phyloP scores from a whole-genome alignment of 2,113 vertebrate species.

The Origma solitaria region DNA sequence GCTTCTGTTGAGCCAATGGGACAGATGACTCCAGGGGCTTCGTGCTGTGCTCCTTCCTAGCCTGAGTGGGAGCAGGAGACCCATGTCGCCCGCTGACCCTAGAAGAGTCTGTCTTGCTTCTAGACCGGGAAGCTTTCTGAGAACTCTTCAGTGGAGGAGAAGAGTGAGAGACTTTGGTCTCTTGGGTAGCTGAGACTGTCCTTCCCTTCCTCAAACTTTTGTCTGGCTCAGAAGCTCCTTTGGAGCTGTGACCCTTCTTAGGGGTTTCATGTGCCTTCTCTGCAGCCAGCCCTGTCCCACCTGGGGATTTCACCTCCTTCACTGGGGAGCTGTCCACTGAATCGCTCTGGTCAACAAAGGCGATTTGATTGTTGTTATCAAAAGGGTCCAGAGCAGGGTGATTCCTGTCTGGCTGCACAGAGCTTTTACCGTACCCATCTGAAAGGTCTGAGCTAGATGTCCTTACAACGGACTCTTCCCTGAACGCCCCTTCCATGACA shows the following conservation, averaged over 20 bases:
- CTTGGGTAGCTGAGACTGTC: conserved; percentile 71
- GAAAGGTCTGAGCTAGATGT: conserved; percentile 64
- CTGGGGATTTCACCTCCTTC: conserved; percentile 82
- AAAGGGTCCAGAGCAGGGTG: conserved; percentile 75
- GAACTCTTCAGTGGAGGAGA: conserved; percentile 76
- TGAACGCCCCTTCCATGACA: conserved; percentile 84
- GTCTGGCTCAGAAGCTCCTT: conserved; percentile 74
- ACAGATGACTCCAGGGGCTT: conserved; percentile 58
- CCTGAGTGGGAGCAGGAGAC: conserved; percentile 73
- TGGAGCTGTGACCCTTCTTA: conserved; percentile 71
- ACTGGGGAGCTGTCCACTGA: conserved; percentile 81
- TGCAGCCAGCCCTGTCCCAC: conserved; percentile 57
- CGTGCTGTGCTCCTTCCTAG: conserved; percentile 71
- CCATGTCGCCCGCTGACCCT: conserved; percentile 72
- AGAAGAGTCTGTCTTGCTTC: conserved; percentile 71
- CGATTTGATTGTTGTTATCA: conserved; percentile 94
- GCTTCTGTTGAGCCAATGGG: conserved; percentile 73
- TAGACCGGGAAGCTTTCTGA: conserved; percentile 62
- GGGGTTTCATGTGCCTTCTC: conserved; percentile 71
- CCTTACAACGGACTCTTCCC: conserved; percentile 74
- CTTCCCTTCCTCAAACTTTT: conserved; percentile 81
- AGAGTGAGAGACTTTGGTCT: conserved; percentile 56
- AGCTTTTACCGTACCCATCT: conserved; percentile 73
- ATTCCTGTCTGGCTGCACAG: conserved; percentile 73
- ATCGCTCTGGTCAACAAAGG: conserved; percentile 87